A percentile compares a stretch with the other conserved stretches of the same genome.
These are phyloP conservation scores for Pteronura brasiliensis DNA, from an alignment of 2,113 vertebrate species.

Conservation along the genomic window DNA sequence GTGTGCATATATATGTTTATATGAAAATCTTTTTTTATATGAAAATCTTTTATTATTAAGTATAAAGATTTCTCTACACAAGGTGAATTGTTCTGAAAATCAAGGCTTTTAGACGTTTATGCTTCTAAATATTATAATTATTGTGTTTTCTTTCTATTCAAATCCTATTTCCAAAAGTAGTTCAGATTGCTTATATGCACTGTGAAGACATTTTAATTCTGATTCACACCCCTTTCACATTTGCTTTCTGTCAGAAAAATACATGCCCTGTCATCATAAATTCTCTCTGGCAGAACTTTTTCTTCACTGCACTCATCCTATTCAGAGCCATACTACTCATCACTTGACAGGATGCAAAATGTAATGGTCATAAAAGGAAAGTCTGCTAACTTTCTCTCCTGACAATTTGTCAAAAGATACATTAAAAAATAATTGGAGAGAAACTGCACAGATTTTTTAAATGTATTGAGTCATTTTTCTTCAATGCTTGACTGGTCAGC, in stretches of 20 bases:
- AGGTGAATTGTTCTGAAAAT: background rate
- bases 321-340: conserved; percentile 16
- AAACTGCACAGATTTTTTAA: conserved; percentile 76
- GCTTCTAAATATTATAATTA: background rate
- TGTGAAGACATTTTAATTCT: background rate
- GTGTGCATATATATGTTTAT: background rate
- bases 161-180: background rate
- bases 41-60: background rate
- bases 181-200: background rate
- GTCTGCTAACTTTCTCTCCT: conserved; percentile 64
- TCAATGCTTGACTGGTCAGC: conserved; percentile 74
- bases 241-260: conserved; percentile 47
- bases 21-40: background rate
- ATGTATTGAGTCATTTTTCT: conserved; percentile 81
- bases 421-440: conserved; percentile 82
- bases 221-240: background rate
- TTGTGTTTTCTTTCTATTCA: background rate
- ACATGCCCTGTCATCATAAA: background rate
- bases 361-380: conserved; percentile 66
- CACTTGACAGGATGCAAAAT: conserved; percentile 61
- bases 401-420: conserved; percentile 78
- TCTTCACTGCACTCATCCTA: background rate
- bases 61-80: background rate
- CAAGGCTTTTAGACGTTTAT: background rate
- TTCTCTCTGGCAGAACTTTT: background rate